Evolutionary conservation across 2,113 vertebrate genomes (phyloP).

Genomic region (Pungitius pungitius): DNA sequence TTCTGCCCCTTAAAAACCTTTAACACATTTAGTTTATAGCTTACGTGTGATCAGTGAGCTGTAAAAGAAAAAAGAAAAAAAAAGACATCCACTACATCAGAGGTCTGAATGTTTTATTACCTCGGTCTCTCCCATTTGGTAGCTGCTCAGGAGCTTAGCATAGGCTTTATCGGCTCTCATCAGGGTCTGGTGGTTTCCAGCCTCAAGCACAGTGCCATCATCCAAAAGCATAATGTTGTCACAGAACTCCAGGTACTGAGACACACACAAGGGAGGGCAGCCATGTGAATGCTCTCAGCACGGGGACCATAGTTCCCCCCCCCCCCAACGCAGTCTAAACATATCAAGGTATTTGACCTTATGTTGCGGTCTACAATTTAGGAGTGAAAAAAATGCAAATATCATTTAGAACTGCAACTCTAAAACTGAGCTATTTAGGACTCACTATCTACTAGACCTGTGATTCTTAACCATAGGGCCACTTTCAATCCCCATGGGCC

Average conservation of each 20-base stretch:
- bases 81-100: neutral
- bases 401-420: neutral
- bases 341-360: neutral
- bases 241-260: constrained; percentile 87
- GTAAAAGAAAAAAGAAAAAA: neutral
- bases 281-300: neutral
- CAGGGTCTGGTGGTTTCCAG: constrained; percentile 79
- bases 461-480: too few relatives aligned
- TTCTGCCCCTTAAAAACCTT: neutral
- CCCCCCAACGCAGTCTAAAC: neutral
- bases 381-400: neutral
- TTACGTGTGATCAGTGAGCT: neutral
- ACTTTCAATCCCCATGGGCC: too few relatives aligned
- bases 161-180: constrained; percentile 79
- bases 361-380: neutral
- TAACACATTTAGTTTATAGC: neutral
- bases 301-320: neutral
- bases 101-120: constrained; percentile 55
- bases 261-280: constrained; percentile 3
- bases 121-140: constrained; percentile 75
- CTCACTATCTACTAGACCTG: neutral
- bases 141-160: constrained; percentile 82
- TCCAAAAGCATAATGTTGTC: constrained; percentile 86
- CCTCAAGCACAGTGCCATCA: constrained; percentile 82
- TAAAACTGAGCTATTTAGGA: neutral